Percentiles rank a stretch among this genome's conserved stretches.
phyloP scores from a whole-genome alignment of 2,888 invertebrate species.

The Hipparchia semele region DNA sequence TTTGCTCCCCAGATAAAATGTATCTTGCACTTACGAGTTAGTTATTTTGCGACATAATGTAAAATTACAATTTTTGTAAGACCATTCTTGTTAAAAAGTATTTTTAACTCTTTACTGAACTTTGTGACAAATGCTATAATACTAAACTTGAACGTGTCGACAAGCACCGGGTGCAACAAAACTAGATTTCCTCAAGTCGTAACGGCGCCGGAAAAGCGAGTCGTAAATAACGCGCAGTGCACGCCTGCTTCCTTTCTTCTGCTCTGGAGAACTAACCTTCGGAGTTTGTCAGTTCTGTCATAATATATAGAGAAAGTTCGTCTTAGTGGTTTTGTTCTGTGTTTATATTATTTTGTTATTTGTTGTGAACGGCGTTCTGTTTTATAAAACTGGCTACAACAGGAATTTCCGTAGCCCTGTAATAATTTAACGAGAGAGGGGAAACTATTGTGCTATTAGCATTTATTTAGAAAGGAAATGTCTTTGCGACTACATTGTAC shows the following conservation, averaged over 20 bases:
- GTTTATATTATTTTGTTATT: slow-evolving; percentile 27
- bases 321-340: slow-evolving; percentile 25
- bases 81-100: neutral
- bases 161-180: slow-evolving; percentile 52
- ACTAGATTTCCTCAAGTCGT: slow-evolving; percentile 65
- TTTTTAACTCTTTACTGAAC: neutral
- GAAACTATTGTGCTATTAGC: slow-evolving; percentile 8
- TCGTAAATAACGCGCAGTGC: slow-evolving; percentile 74
- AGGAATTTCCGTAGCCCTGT: slow-evolving; percentile 14
- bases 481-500: slow-evolving; percentile 15
- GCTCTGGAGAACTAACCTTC: slow-evolving; percentile 55
- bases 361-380: slow-evolving; percentile 44
- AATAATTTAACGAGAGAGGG: slow-evolving; percentile 16
- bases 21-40: slow-evolving; percentile 53
- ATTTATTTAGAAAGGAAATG: slow-evolving; percentile 19
- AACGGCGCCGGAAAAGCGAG: slow-evolving; percentile 66
- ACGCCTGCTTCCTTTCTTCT: slow-evolving; percentile 70
- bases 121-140: slow-evolving; percentile 13
- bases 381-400: slow-evolving; percentile 22
- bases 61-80: neutral
- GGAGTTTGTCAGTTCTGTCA: slow-evolving; percentile 49
- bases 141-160: slow-evolving; percentile 27
- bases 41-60: slow-evolving; percentile 16
- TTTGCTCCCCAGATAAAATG: slow-evolving; percentile 73
- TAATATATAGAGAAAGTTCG: slow-evolving; percentile 44